Evolutionary conservation across 2,113 vertebrate genomes (phyloP).

Genomic region (Dolichallabes microphthalmus): DNA sequence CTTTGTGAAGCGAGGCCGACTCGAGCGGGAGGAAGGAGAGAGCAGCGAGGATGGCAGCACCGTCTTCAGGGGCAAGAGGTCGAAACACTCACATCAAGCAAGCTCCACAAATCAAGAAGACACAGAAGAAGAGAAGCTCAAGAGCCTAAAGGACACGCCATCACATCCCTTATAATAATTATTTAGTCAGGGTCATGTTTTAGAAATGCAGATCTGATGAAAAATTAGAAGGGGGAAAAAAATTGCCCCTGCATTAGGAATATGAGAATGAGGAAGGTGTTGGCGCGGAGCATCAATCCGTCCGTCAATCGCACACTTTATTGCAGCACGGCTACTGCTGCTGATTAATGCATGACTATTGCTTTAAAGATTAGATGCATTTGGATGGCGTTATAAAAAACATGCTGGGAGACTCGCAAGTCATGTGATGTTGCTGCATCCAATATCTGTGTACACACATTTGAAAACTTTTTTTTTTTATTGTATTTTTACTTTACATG

Average conservation of each 20-base stretch:
- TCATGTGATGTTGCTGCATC: background rate
- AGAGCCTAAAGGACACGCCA: background rate
- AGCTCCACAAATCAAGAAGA: conserved; percentile 18
- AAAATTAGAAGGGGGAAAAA: background rate
- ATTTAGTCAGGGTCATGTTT: background rate
- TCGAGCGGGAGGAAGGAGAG: conserved; percentile 72
- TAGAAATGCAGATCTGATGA: background rate
- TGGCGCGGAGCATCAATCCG: background rate
- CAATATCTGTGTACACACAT: background rate
- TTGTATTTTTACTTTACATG: background rate
- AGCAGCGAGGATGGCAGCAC: conserved; percentile 57
- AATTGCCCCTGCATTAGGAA: background rate
- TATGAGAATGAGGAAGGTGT: background rate
- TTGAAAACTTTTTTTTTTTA: background rate
- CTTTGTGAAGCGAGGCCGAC: conserved; percentile 83
- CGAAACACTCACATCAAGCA: conserved; percentile 55
- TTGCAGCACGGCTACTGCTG: too few species aligned
- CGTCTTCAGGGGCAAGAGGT: conserved; percentile 60
- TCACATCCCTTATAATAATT: background rate
- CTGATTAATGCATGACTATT: background rate
- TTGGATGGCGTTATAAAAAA: background rate
- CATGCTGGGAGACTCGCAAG: background rate
- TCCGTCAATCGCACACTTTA: background rate
- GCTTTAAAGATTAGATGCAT: background rate
- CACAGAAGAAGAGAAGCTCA: background rate